Conservation (phyloP, 2,797 vertebrate genomes). For the Oryzias sinensis region DNA sequence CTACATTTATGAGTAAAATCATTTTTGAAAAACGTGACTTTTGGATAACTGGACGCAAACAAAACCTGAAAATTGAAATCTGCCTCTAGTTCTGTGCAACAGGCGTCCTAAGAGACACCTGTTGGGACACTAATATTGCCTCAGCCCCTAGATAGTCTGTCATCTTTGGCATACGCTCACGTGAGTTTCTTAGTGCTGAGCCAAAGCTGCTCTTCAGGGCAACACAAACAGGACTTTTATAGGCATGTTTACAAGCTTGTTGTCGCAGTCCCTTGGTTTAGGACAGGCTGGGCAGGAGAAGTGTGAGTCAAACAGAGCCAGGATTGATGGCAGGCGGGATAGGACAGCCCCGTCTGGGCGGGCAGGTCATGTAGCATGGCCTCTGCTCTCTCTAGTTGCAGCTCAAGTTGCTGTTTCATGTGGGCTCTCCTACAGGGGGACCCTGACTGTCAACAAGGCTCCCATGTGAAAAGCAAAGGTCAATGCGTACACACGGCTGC, state of each 20-base stretch:
- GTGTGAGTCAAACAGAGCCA: constrained; percentile 21
- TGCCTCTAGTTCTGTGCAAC: constrained; percentile 25
- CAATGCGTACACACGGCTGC: constrained; percentile 59
- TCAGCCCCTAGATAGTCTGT: constrained; percentile 58
- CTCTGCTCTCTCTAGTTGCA: constrained; percentile 70
- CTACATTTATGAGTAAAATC: too few species aligned
- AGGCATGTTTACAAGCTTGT: constrained; percentile 71
- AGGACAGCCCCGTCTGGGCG: constrained; percentile 64
- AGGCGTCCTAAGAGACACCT: constrained; percentile 55
- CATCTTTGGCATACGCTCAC: constrained; percentile 46
- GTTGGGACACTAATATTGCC: constrained; percentile 61
- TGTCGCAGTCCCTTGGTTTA: constrained; percentile 48
- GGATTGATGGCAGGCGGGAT: constrained; percentile 65
- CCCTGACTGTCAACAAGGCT: constrained; percentile 68
- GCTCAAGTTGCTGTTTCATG: constrained; percentile 70
- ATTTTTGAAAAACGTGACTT: not conserved
- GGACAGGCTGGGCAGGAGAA: constrained; percentile 39
- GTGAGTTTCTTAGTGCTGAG: constrained; percentile 51
- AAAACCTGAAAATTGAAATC: constrained; percentile 37
- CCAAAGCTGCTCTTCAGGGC: constrained; percentile 53
- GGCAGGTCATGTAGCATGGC: constrained; percentile 68
- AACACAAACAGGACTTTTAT: constrained; percentile 76
- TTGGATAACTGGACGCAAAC: constrained; percentile 7
- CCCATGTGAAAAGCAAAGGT: constrained; percentile 65
- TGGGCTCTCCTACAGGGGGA: constrained; percentile 66